Percentiles rank a stretch among this genome's conserved stretches.
Evolutionary conservation across 2,888 invertebrate species (phyloP).

Genomic region (Lasioglossum pauxillum): DNA sequence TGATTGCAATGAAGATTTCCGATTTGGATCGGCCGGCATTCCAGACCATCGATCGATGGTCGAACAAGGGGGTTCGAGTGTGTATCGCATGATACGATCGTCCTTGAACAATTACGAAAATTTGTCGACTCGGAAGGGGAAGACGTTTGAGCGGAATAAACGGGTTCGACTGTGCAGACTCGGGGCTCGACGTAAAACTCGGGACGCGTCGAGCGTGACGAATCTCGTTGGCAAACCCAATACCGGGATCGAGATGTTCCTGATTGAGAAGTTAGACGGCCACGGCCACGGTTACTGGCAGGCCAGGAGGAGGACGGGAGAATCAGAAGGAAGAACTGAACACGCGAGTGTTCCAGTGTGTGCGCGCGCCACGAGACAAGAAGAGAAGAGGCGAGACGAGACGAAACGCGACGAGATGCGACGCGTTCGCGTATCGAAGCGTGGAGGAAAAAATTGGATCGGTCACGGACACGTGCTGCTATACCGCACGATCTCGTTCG

Average conservation of each 20-base stretch:
- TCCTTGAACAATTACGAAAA: slow-evolving; percentile 27
- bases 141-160: slow-evolving; percentile 51
- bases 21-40: neutral
- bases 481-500: slow-evolving; percentile 51
- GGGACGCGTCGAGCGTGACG: slow-evolving; percentile 61
- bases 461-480: slow-evolving; percentile 79
- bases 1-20: neutral
- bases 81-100: neutral
- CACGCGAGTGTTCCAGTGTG: neutral
- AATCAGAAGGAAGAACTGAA: neutral
- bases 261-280: slow-evolving; percentile 70
- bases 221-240: slow-evolving; percentile 70
- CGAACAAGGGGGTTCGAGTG: neutral
- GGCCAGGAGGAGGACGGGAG: neutral
- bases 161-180: slow-evolving; percentile 22
- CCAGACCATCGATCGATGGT: neutral
- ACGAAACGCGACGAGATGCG: slow-evolving; percentile 20
- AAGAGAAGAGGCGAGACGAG: neutral
- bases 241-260: slow-evolving; percentile 54
- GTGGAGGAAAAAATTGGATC: slow-evolving; percentile 73
- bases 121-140: slow-evolving; percentile 21
- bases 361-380: neutral
- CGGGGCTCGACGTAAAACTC: slow-evolving; percentile 33
- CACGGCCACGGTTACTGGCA: slow-evolving; percentile 3
- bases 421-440: slow-evolving; percentile 54